Base-by-base conservation (phyloP, 2,888 invertebrate genomes). In the Muscina levida region DNA sequence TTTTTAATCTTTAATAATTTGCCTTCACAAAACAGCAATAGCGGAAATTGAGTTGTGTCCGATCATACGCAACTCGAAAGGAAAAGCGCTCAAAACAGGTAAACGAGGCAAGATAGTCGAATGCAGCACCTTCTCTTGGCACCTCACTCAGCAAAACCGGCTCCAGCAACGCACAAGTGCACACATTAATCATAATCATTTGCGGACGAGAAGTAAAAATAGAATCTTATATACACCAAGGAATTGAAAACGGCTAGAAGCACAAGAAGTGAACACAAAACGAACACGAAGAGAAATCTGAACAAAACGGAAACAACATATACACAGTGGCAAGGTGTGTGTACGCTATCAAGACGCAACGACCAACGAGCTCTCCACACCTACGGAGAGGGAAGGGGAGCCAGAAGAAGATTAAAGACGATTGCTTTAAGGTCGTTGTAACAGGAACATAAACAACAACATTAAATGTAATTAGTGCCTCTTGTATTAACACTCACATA, bases 111-210 rank as follows among this genome's bases (percentile, higher is more conserved):
- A 19, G 11, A 22, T 53, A 56, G n/a, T 24, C 4, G 42, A 77
- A 66, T 56, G 39, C 15, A 59, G 59, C 11, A 24, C 59, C 44
- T 68, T 57, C 22, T 31, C 66, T 53, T n/a, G 62, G 15, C 70
- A 59, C 24, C 57, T 65, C 39, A 19, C 62, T 31, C 42, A 62
- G 19, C 13, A 42, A 1, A 62, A 6, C 1, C 53, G 24, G 53
- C 44, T 51, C n/a, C 76, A 31, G 73, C 77, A 65, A n/a, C n/a
- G n/a, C 77, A 82, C 74, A 74, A 77, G 73, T 76, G 77, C 62
- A 59, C 68, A 77, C 83, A 83, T 81, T 83, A 77, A 83, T 83
- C 83, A 83, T 83, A 77, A 77, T 79, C 83, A 79, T 70, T 77
- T 73, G 75, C 68, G 72, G 72, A 46, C 39, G 66, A 53, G 62